A percentile compares a stretch with the other conserved stretches of the same genome.
These are phyloP conservation scores for Selenia dentaria DNA, from an alignment of 2,888 invertebrate genomes.

Conservation along the genomic window DNA sequence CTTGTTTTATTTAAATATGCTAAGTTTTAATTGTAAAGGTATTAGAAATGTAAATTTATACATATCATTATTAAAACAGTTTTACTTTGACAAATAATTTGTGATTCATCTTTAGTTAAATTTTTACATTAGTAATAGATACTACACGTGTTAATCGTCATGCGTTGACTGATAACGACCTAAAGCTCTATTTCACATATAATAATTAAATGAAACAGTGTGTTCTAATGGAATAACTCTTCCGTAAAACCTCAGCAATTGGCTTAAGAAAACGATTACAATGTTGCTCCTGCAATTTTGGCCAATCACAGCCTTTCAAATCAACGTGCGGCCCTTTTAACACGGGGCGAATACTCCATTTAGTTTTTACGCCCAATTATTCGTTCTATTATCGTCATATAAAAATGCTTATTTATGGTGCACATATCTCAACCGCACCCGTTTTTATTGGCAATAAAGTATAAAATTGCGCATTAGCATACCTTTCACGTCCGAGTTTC, in stretches of 20 bases:
- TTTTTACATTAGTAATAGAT: too few relatives aligned
- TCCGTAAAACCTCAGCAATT: constrained; percentile 6
- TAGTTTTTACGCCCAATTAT: constrained; percentile 73
- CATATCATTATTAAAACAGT: too few relatives aligned
- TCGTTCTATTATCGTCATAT: constrained; percentile 71
- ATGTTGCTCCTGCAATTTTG: constrained; percentile 41
- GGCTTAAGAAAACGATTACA: constrained; percentile 42
- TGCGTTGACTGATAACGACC: too few relatives aligned
- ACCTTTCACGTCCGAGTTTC: constrained; percentile 70
- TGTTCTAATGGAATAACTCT: too few relatives aligned
- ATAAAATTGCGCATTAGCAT: constrained; percentile 77
- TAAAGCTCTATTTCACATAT: too few relatives aligned
- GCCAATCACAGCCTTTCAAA: constrained; percentile 53
- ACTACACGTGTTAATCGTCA: too few relatives aligned
- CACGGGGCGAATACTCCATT: constrained; percentile 54
- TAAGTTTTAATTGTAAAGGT: too few relatives aligned
- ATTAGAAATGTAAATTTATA: too few relatives aligned
- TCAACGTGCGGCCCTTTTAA: constrained; percentile 41
- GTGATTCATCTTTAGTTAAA: too few relatives aligned
- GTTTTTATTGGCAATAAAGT: constrained; percentile 78
- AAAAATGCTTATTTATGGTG: constrained; percentile 70
- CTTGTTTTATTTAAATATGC: constrained; percentile 28
- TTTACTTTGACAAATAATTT: too few relatives aligned
- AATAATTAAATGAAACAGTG: too few relatives aligned
- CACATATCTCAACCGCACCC: constrained; percentile 46